Evolutionary conservation across 2,797 vertebrate species (phyloP).

Genomic region (Enteromius fasciolatus): DNA sequence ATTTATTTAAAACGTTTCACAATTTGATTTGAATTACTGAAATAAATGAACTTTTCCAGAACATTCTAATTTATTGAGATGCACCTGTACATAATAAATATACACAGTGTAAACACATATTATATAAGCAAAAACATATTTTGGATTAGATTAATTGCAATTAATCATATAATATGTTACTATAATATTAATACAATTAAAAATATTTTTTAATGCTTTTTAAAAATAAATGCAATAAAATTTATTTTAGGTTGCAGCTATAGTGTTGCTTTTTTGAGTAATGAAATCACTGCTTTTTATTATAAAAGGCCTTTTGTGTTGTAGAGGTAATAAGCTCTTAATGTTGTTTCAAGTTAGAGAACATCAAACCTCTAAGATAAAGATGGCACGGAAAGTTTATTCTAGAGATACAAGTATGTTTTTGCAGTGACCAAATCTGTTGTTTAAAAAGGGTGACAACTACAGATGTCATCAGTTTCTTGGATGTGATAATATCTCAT

Average conservation of each 20-base stretch:
- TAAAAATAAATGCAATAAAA: not conserved
- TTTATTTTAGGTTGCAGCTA: not conserved
- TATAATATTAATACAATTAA: not conserved
- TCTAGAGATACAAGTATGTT: not conserved
- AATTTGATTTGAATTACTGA: too few species aligned
- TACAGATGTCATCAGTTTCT: slow-evolving; percentile 42
- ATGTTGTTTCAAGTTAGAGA: slow-evolving; percentile 56
- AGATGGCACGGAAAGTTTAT: slow-evolving; percentile 49
- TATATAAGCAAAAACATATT: too few species aligned
- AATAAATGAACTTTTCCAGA: too few species aligned
- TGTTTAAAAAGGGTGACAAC: slow-evolving; percentile 11
- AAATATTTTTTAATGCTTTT: not conserved
- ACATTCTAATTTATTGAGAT: too few species aligned
- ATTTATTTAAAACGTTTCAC: too few species aligned
- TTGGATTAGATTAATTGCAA: too few species aligned
- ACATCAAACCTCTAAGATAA: slow-evolving; percentile 46
- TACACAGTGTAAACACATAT: too few species aligned
- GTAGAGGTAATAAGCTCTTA: slow-evolving; percentile 48
- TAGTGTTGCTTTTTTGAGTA: not conserved
- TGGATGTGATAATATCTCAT: slow-evolving; percentile 55
- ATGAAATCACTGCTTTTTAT: not conserved
- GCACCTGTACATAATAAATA: too few species aligned
- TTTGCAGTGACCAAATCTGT: slow-evolving; percentile 15
- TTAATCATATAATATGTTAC: too few species aligned
- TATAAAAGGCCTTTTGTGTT: not conserved